phyloP scores from a whole-genome alignment of 2,113 vertebrate species.

The Pimephales promelas region DNA sequence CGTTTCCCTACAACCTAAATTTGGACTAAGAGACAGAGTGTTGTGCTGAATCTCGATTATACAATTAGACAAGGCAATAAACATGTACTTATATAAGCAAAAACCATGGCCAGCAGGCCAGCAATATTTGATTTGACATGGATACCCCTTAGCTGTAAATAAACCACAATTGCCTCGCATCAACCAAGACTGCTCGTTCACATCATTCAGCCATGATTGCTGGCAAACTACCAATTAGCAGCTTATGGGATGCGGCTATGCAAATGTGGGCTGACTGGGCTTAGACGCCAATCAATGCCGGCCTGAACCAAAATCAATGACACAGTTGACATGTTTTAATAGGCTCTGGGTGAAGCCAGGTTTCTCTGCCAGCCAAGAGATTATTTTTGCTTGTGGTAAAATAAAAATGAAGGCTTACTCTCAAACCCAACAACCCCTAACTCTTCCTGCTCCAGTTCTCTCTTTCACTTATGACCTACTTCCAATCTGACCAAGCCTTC shows the following conservation, averaged over 20 bases:
- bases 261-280: slow-evolving; percentile 69
- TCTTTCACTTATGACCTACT: slow-evolving; percentile 20
- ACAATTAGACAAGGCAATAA: slow-evolving; percentile 50
- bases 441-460: slow-evolving; percentile 16
- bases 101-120: slow-evolving; percentile 51
- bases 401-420: slow-evolving; percentile 11
- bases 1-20: slow-evolving; percentile 38
- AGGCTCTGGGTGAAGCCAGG: slow-evolving; percentile 21
- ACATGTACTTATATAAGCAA: slow-evolving; percentile 59
- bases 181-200: slow-evolving; percentile 60
- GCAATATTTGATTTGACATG: slow-evolving; percentile 28
- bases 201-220: slow-evolving; percentile 71
- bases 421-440: slow-evolving; percentile 28
- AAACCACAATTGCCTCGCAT: slow-evolving; percentile 69
- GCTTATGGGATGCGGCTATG: slow-evolving; percentile 68
- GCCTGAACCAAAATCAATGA: slow-evolving; percentile 28
- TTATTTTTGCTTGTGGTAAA: slow-evolving; percentile 32
- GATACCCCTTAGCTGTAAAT: slow-evolving; percentile 56
- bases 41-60: slow-evolving; percentile 39
- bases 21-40: slow-evolving; percentile 27
- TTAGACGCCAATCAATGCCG: slow-evolving; percentile 18
- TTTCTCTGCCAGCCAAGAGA: slow-evolving; percentile 19
- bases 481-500: slow-evolving; percentile 11
- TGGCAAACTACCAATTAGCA: slow-evolving; percentile 73
- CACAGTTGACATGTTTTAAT: slow-evolving; percentile 26